Conservation (phyloP, 2,888 invertebrate genomes). For the Synergus japonicus region DNA sequence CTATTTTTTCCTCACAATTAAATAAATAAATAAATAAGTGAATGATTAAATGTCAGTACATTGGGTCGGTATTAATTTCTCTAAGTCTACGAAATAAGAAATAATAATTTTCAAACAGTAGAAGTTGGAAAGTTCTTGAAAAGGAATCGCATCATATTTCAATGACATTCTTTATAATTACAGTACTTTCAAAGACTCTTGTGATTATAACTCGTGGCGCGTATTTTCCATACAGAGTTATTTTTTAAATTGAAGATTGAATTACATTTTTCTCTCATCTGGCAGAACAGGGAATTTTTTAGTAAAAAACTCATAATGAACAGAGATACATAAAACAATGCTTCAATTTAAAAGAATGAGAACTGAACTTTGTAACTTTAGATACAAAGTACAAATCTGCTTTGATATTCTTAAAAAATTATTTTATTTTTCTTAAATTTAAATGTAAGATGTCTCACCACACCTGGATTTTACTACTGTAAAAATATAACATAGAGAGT, state of each 20-base stretch:
- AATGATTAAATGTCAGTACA: too few species aligned
- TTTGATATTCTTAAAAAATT: neutral
- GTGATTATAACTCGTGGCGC: neutral
- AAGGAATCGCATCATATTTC: too few species aligned
- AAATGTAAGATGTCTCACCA: neutral
- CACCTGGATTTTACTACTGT: neutral
- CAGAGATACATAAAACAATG: neutral
- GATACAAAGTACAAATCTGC: neutral
- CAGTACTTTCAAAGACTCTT: neutral
- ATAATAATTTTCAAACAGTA: too few species aligned
- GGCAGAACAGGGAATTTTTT: neutral
- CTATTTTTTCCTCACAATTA: neutral
- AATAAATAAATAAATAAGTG: too few species aligned
- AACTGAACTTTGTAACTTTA: neutral
- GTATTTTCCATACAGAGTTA: neutral
- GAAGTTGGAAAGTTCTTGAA: too few species aligned
- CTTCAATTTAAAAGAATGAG: neutral
- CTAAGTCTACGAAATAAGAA: too few species aligned
- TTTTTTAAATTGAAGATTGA: neutral
- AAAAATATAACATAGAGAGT: neutral
- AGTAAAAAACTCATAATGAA: neutral
- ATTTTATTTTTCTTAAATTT: too few species aligned
- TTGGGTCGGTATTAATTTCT: too few species aligned
- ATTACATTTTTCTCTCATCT: neutral
- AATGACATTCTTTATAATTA: neutral